Conservation (phyloP, 2,888 invertebrate species). For the Rotaria socialis region DNA sequence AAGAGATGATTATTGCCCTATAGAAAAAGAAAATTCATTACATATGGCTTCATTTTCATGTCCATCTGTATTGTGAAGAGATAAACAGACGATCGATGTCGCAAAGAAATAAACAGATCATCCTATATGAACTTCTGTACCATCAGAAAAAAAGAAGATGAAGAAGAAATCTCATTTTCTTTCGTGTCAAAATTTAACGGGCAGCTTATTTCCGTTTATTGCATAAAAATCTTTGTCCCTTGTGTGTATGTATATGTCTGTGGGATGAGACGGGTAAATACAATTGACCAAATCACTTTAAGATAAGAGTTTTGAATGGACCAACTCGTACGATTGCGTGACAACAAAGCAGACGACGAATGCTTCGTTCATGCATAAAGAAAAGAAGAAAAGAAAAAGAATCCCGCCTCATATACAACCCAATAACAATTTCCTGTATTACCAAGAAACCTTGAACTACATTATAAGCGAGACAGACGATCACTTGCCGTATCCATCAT, state of each 20-base stretch:
- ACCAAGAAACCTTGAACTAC: background rate
- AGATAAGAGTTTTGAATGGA: background rate
- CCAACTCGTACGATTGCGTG: background rate
- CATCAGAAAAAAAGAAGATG: background rate
- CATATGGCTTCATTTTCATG: conserved; percentile 25
- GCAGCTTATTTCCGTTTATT: background rate
- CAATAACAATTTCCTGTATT: background rate
- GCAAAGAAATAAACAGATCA: conserved; percentile 28
- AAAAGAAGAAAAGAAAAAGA: background rate
- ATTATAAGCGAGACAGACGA: conserved; percentile 19
- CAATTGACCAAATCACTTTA: background rate
- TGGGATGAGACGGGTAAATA: background rate
- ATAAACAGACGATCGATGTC: conserved; percentile 18
- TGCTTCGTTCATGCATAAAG: conserved; percentile 10
- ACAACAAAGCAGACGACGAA: background rate
- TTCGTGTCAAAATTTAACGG: background rate
- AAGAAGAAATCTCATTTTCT: background rate
- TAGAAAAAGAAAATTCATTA: conserved; percentile 13
- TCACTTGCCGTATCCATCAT: conserved; percentile 26
- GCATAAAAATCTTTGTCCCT: background rate
- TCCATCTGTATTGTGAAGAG: conserved; percentile 10
- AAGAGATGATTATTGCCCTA: conserved; percentile 29
- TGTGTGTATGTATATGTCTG: background rate
- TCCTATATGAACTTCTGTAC: background rate
- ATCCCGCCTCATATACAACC: background rate